Evolutionary conservation across 1,140 invertebrate species (phyloP).

Genomic region (Drosophila funebris): DNA sequence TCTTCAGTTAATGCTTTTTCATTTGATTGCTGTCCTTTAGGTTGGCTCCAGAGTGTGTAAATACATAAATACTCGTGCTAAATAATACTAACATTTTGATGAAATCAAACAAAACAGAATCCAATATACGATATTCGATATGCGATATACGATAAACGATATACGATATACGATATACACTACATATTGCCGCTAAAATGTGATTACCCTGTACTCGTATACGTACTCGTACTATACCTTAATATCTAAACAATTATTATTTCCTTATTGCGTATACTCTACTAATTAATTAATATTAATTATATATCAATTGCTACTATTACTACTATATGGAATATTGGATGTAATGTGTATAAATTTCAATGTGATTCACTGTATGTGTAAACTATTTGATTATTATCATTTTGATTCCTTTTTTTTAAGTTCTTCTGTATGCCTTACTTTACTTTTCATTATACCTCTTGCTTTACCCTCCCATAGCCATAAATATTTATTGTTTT

Average conservation of each 20-base stretch:
- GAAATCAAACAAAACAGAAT: conserved; percentile 7
- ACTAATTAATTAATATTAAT: conserved; percentile 52
- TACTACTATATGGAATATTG: conserved; percentile 80
- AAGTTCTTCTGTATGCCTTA: conserved; percentile 23
- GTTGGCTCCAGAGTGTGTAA: conserved; percentile 13
- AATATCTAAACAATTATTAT: conserved; percentile 64
- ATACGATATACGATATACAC: conserved; percentile 7
- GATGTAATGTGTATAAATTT: conserved; percentile 83
- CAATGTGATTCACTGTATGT: conserved; percentile 84
- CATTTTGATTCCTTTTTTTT: conserved; percentile 5
- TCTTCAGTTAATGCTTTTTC: neutral
- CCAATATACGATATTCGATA: neutral
- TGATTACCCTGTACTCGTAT: conserved; percentile 38
- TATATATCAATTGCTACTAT: conserved; percentile 75
- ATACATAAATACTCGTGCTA: conserved; percentile 13
- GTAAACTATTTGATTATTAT: conserved; percentile 62
- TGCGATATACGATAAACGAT: conserved; percentile 1
- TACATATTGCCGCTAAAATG: conserved; percentile 53
- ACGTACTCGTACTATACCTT: conserved; percentile 49
- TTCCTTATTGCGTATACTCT: conserved; percentile 70
- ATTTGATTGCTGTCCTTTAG: neutral
- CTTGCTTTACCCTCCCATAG: conserved; percentile 52
- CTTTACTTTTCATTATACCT: conserved; percentile 3
- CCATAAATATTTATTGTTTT: conserved; percentile 18
- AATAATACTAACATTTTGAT: conserved; percentile 12